Evolutionary conservation across 2,113 vertebrate species (phyloP), one percentile per base, ranked within the genome.

Genomic region (Laticauda colubrina): DNA sequence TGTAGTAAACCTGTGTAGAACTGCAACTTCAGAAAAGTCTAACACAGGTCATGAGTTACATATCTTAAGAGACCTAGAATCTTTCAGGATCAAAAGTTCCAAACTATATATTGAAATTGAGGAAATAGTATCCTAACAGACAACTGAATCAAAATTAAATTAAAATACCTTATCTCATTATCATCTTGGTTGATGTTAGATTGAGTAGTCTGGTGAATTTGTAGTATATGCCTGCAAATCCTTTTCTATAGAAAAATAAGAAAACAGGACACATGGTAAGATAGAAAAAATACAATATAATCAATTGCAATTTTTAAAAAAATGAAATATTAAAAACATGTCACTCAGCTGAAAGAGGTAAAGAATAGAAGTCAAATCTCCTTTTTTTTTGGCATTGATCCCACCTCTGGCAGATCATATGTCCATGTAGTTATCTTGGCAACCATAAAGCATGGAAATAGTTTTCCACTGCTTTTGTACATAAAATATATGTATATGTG

Each of bases 141-240:
- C 93, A 15, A 91, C 51, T 81, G 94, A 91, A 21, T 81, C 34
- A 56, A 89, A 0, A 4, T 56, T 89, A 85, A 64, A 85, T 91
- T 0, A 91, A 92, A 92, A 93, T 98, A 98, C 98, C 98, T 98
- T 97, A 97, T 98, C 93, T 98, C 97, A 95, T 98, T 98, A 96
- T 98, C 97, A 54, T 98, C 98, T 97, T 97, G 96, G 93, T 93
- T 95, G 89, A 93, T 97, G 94, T 95, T 97, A 96, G 95, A 97
- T 90, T 96, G 96, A 90, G 94, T 96, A 93, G 95, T 96, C 95
- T 97, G 97, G 96, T 57, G 94, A 93, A 93, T 96, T 96, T 96
- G 92, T 95, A 97, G 94, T 95, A 96, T 96, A 94, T 96, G 96
- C 96, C 94, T 97, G 88, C 96, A 96, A 95, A 97, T 97, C 94